Evolutionary conservation across 2,797 vertebrate species (phyloP).

Genomic region (Kryptolebias ocellatus): DNA sequence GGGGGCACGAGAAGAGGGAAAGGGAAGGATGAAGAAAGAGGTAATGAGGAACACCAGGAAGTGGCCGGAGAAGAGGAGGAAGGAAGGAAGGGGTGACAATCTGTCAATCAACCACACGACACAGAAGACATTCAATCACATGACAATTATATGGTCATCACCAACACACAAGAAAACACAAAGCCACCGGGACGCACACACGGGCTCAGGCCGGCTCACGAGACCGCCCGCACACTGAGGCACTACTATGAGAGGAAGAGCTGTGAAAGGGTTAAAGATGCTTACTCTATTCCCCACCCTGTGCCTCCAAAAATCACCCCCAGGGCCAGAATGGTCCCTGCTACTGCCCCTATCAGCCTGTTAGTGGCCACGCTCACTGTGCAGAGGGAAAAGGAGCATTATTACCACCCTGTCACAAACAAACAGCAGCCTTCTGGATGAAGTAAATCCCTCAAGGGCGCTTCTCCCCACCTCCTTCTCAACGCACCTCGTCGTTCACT

Average conservation of each 20-base stretch:
- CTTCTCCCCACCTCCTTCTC: slow-evolving; percentile 85
- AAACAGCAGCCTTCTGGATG: slow-evolving; percentile 75
- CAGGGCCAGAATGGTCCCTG: slow-evolving; percentile 99
- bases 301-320: slow-evolving; percentile 99
- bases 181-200: slow-evolving; percentile 87
- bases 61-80: slow-evolving; percentile 39
- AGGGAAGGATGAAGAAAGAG: slow-evolving; percentile 63
- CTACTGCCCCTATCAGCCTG: slow-evolving; percentile 99
- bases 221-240: slow-evolving; percentile 89
- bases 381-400: slow-evolving; percentile 92
- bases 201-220: slow-evolving; percentile 84
- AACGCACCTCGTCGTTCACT: slow-evolving; percentile 37
- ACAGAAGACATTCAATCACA: slow-evolving; percentile 90
- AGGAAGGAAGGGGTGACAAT: slow-evolving; percentile 46
- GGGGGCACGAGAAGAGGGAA: slow-evolving; percentile 46
- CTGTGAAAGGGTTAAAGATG: slow-evolving; percentile 89
- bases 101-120: slow-evolving; percentile 89
- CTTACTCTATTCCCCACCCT: slow-evolving; percentile 99
- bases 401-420: slow-evolving; percentile 83
- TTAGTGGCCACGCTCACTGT: slow-evolving; percentile 99
- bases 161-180: slow-evolving; percentile 88
- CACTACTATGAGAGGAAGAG: slow-evolving; percentile 86
- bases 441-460: slow-evolving; percentile 53
- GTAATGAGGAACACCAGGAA: slow-evolving; percentile 72
- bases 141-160: slow-evolving; percentile 87